Conservation (phyloP, 2,888 invertebrate genomes). For the Diarsia rubi region DNA sequence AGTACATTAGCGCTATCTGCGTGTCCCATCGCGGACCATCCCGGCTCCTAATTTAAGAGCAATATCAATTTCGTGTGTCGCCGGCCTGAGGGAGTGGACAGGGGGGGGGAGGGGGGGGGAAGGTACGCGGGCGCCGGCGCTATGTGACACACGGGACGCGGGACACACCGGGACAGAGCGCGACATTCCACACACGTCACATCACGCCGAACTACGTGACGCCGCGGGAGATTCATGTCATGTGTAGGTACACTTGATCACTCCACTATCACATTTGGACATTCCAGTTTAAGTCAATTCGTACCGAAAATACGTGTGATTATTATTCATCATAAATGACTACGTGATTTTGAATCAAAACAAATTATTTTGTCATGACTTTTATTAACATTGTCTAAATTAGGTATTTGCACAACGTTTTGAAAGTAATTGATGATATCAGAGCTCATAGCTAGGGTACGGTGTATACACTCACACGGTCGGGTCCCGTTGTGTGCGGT, state of each 20-base stretch:
- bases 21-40: slow-evolving; percentile 65
- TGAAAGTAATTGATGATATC: slow-evolving; percentile 1
- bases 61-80: slow-evolving; percentile 67
- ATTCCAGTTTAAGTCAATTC: slow-evolving; percentile 4
- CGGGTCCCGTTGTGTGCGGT: not conserved
- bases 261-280: not conserved
- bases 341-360: slow-evolving; percentile 18
- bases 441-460: not conserved
- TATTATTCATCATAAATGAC: slow-evolving; percentile 17
- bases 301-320: slow-evolving; percentile 1
- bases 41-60: slow-evolving; percentile 70
- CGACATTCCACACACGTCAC: slow-evolving; percentile 18
- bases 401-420: not conserved
- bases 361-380: not conserved
- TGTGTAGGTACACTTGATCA: not conserved
- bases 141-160: slow-evolving; percentile 47
- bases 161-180: slow-evolving; percentile 59
- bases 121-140: slow-evolving; percentile 75
- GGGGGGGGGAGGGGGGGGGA: not conserved
- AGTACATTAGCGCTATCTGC: slow-evolving; percentile 72
- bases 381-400: not conserved
- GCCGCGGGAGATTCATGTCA: not conserved
- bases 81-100: slow-evolving; percentile 8
- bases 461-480: too few species aligned
- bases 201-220: slow-evolving; percentile 11